A percentile compares a stretch with the other conserved stretches of the same genome.
phyloP scores from a whole-genome alignment of 2,888 invertebrate species.

The Dolichopus griseipennis region DNA sequence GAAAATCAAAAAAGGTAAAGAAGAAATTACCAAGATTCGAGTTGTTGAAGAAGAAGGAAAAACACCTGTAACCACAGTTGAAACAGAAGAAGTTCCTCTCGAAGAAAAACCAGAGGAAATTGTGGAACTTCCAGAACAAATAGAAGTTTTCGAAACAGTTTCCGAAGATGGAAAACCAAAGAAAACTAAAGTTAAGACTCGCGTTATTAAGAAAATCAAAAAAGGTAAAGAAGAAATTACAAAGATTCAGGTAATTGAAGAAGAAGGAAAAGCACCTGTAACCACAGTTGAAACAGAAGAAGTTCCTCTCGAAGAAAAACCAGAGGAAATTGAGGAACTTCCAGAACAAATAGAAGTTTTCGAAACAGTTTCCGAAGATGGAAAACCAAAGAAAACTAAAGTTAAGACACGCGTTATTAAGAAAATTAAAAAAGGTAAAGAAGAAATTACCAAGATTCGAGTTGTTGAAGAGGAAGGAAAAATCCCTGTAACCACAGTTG shows the following conservation, averaged over 20 bases:
- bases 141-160: constrained; percentile 35
- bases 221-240: constrained; percentile 34
- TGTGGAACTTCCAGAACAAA: constrained; percentile 27
- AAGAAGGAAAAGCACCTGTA: constrained; percentile 32
- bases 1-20: constrained; percentile 35
- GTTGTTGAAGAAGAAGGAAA: constrained; percentile 28
- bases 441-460: constrained; percentile 39
- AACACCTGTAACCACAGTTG: constrained; percentile 29
- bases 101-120: constrained; percentile 18
- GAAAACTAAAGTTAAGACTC: constrained; percentile 34
- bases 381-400: constrained; percentile 27
- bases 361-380: constrained; percentile 25
- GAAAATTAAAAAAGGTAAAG: constrained; percentile 35
- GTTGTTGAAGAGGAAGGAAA: constrained; percentile 39
- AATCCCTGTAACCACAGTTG: constrained; percentile 31
- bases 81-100: constrained; percentile 25
- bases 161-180: constrained; percentile 30
- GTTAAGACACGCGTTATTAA: constrained; percentile 35
- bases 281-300: constrained; percentile 24
- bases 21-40: constrained; percentile 34
- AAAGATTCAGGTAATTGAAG: constrained; percentile 29
- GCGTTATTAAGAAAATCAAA: constrained; percentile 33
- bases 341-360: constrained; percentile 23
- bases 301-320: constrained; percentile 30
- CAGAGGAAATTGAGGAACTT: constrained; percentile 20